These are phyloP conservation scores for Cynodonichthys magdalenae DNA, from an alignment of 2,797 vertebrate species.

Conservation along the genomic window DNA sequence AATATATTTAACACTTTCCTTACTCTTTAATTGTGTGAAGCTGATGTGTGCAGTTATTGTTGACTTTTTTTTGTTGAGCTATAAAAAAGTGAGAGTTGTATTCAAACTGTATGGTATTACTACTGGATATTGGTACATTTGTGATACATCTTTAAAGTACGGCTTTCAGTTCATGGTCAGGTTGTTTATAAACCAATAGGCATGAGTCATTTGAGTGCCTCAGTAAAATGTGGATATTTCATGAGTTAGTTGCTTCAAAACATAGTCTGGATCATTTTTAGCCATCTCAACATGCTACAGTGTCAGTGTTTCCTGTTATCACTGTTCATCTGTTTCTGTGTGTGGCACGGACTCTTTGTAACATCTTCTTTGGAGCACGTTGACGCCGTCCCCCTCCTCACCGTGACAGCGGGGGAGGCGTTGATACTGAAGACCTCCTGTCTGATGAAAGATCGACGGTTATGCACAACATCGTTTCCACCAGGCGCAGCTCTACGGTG, in stretches of 20 bases:
- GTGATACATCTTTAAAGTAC: constrained; percentile 54
- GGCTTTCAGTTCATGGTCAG: constrained; percentile 35
- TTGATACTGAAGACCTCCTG: constrained; percentile 65
- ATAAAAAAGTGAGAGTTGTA: constrained; percentile 42
- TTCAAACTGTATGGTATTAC: constrained; percentile 56
- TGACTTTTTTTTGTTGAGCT: constrained; percentile 55
- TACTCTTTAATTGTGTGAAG: constrained; percentile 72
- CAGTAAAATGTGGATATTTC: constrained; percentile 68
- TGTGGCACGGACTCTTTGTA: constrained; percentile 45
- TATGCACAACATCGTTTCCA: constrained; percentile 60
- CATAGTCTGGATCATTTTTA: constrained; percentile 10
- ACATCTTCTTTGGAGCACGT: constrained; percentile 60
- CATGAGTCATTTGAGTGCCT: constrained; percentile 67
- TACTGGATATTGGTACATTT: constrained; percentile 51
- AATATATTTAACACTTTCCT: constrained; percentile 82
- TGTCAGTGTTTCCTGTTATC: neutral
- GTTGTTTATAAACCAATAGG: constrained; percentile 41
- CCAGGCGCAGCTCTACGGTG: constrained; percentile 63
- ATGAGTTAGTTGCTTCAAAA: constrained; percentile 25
- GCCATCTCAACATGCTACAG: constrained; percentile 7
- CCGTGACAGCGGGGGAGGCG: constrained; percentile 63
- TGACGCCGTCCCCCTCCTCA: constrained; percentile 44
- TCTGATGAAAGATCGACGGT: constrained; percentile 52
- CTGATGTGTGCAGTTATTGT: constrained; percentile 64
- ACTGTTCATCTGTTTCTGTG: constrained; percentile 23